phyloP scores from a whole-genome alignment of 2,113 vertebrate species.

The Smithornis capensis region DNA sequence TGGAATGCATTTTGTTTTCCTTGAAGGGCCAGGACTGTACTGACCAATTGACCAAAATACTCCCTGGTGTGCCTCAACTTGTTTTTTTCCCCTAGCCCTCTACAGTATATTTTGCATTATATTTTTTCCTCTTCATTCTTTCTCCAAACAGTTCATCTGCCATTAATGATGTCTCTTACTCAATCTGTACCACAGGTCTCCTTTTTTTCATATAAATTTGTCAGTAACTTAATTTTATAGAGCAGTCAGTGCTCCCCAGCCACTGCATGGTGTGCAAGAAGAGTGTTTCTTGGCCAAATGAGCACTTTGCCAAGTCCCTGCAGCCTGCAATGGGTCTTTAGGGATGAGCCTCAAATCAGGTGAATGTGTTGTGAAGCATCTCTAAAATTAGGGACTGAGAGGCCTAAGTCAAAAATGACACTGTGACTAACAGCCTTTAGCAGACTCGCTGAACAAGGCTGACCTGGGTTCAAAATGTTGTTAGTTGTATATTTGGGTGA shows the following conservation, averaged over 20 bases:
- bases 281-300: neutral
- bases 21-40: neutral
- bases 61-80: neutral
- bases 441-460: neutral
- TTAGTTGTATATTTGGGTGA: neutral
- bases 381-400: neutral
- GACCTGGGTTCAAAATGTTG: neutral
- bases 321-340: neutral
- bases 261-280: fast-evolving
- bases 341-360: neutral
- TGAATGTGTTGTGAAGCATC: fast-evolving
- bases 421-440: neutral
- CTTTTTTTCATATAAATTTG: neutral
- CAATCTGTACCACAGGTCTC: neutral
- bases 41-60: neutral
- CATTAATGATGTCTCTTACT: neutral
- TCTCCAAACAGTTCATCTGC: neutral
- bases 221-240: neutral
- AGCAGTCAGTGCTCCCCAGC: neutral
- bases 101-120: neutral
- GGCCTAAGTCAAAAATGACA: neutral
- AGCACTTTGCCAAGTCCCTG: neutral
- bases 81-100: fast-evolving
- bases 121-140: neutral
- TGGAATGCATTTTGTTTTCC: neutral